phyloP scores from a whole-genome alignment of 2,113 vertebrate genomes.

The Calidris pygmaea region DNA sequence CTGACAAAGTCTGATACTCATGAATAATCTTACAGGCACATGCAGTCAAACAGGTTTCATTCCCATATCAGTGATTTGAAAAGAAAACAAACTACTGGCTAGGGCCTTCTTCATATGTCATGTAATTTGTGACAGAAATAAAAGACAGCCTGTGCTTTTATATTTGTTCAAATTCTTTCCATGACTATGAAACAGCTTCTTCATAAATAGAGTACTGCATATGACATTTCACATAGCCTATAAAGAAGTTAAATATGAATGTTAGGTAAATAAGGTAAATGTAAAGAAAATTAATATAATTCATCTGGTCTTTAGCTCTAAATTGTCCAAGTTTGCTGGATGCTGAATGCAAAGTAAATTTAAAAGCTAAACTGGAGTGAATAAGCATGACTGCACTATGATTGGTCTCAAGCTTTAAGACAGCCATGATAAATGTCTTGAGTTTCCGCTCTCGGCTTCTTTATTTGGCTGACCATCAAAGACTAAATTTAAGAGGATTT shows the following conservation, averaged over 20 bases:
- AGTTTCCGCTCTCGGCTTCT: not conserved
- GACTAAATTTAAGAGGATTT: not conserved
- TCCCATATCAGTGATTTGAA: not conserved
- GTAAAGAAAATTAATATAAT: not conserved
- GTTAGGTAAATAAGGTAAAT: not conserved
- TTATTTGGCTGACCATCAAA: not conserved
- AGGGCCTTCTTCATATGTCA: not conserved
- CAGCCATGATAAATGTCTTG: not conserved
- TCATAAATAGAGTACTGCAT: not conserved
- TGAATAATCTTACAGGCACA: not conserved
- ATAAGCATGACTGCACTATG: not conserved
- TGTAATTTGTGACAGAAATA: not conserved
- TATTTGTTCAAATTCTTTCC: not conserved
- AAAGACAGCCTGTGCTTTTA: not conserved
- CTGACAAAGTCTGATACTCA: not conserved
- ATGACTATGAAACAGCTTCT: not conserved
- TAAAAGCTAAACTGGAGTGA: not conserved
- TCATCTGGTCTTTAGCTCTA: not conserved
- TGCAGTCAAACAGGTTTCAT: not conserved
- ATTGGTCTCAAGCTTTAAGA: not conserved
- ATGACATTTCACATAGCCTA: not conserved
- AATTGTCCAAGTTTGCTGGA: not conserved
- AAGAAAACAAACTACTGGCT: not conserved
- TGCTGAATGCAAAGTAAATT: not conserved
- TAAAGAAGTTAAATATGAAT: not conserved